Percentiles rank a stretch among this genome's conserved stretches.
Evolutionary conservation across 2,797 vertebrate species (phyloP).

Genomic region (Melanogrammus aeglefinus): DNA sequence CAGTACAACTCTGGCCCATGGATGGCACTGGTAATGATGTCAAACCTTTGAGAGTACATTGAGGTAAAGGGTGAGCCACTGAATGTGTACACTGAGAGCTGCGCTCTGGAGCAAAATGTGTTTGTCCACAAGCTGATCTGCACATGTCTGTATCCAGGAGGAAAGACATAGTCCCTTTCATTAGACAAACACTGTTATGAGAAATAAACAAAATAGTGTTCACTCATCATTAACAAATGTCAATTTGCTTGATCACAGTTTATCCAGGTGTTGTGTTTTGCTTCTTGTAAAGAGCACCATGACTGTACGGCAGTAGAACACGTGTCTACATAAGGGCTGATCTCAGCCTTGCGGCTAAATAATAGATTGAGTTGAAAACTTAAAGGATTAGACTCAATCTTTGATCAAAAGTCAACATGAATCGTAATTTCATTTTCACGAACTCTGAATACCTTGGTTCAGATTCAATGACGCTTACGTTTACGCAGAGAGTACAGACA

Average conservation of each 20-base stretch:
- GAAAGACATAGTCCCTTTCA: background rate
- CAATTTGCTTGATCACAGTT: slow-evolving; percentile 55
- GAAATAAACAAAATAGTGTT: slow-evolving; percentile 26
- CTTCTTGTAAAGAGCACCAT: slow-evolving; percentile 50
- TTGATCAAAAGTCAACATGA: background rate
- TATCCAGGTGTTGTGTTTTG: slow-evolving; percentile 38
- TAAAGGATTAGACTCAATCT: background rate
- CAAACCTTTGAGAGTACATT: background rate
- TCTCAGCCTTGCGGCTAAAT: background rate
- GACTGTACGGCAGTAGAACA: slow-evolving; percentile 41
- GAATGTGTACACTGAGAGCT: background rate
- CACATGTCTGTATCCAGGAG: background rate
- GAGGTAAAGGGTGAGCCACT: background rate
- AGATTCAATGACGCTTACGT: background rate
- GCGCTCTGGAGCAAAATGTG: slow-evolving; percentile 9
- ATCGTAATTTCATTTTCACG: background rate
- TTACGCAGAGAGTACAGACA: background rate
- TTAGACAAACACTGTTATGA: slow-evolving; percentile 13
- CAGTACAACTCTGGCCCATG: slow-evolving; percentile 4
- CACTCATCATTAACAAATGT: slow-evolving; percentile 44
- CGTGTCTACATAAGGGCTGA: slow-evolving; percentile 12
- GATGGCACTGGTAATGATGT: background rate
- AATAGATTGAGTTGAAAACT: background rate
- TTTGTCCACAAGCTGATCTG: background rate
- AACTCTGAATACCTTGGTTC: background rate